phyloP scores from a whole-genome alignment of 2,113 vertebrate species.

The Sphaerodactylus townsendi region DNA sequence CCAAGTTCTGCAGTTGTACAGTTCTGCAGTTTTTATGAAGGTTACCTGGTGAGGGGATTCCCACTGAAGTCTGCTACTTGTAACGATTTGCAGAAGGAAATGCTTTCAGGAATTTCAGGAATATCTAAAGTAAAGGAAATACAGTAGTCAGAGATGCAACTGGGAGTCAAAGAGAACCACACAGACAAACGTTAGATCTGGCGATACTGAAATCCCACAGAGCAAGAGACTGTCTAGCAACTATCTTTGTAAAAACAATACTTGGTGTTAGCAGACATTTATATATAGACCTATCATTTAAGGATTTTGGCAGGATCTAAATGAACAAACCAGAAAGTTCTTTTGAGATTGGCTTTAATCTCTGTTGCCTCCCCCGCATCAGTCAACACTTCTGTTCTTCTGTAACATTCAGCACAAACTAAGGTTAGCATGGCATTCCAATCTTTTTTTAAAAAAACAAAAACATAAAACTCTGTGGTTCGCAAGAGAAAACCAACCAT shows the following conservation, averaged over 20 bases:
- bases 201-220: neutral
- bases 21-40: constrained; percentile 32
- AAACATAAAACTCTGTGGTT: neutral
- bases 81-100: constrained; percentile 95
- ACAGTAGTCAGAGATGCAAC: constrained; percentile 24
- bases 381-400: neutral
- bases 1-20: constrained; percentile 34
- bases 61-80: constrained; percentile 98
- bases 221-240: neutral
- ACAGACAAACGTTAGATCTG: neutral
- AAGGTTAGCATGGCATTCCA: neutral
- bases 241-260: neutral
- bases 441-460: neutral
- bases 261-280: neutral
- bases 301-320: neutral
- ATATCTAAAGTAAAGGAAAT: constrained; percentile 82
- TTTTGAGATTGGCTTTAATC: neutral
- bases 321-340: neutral
- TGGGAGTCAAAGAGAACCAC: neutral
- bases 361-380: neutral
- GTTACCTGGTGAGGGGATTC: constrained; percentile 95
- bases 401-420: neutral
- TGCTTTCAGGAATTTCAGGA: constrained; percentile 96
- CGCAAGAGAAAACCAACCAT: neutral
- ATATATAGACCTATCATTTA: neutral